Evolutionary conservation across 1,140 invertebrate genomes (phyloP).

Genomic region (Pogonomyrmex californicus): DNA sequence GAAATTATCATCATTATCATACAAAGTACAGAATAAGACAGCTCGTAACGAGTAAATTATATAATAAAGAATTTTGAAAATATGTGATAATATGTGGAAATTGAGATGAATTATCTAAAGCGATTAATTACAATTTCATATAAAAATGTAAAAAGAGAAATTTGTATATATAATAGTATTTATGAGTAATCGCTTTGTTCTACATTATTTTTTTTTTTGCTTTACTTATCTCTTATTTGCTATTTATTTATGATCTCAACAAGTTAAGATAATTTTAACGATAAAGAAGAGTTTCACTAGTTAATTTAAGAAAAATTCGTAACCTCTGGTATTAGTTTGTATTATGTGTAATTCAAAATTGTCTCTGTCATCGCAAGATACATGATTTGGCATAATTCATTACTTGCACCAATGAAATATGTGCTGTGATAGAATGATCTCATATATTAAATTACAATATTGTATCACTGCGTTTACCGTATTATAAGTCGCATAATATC

Average conservation of each 20-base stretch:
- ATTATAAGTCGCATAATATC: slow-evolving; percentile 28
- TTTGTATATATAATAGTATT: background rate
- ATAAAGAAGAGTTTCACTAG: background rate
- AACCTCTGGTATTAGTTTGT: background rate
- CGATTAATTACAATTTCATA: background rate
- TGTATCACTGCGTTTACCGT: background rate
- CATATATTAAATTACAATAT: background rate
- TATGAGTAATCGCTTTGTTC: background rate
- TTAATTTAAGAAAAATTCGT: slow-evolving; percentile 23
- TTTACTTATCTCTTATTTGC: background rate
- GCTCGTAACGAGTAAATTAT: background rate
- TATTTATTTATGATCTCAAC: background rate
- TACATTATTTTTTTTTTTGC: slow-evolving; percentile 18
- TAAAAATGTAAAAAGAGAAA: slow-evolving; percentile 10
- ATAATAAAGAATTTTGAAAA: background rate
- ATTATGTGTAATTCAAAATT: background rate
- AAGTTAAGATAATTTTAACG: background rate
- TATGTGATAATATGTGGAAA: background rate
- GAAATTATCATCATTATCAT: no score
- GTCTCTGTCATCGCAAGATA: slow-evolving; percentile 48
- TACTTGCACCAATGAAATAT: slow-evolving; percentile 58
- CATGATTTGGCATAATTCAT: slow-evolving; percentile 61
- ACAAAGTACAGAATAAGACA: no score
- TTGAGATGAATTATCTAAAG: background rate
- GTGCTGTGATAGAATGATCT: background rate